A percentile compares a stretch with the other conserved stretches of the same genome.
phyloP scores from a whole-genome alignment of 2,113 vertebrate species.

The Noctilio leporinus region DNA sequence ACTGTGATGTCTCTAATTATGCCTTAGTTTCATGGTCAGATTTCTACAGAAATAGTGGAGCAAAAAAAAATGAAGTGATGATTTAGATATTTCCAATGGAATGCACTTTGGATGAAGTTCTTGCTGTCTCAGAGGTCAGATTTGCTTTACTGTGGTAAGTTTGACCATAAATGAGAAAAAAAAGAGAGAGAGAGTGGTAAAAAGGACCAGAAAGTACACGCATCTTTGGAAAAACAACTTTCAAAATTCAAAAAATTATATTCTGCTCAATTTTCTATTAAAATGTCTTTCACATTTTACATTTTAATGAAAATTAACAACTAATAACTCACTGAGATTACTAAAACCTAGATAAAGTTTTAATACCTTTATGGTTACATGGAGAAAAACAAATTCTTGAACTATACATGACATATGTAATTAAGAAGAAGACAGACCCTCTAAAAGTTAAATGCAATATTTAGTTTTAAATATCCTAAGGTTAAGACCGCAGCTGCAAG shows the following conservation, averaged over 20 bases:
- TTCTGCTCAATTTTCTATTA: background rate
- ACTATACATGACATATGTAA: background rate
- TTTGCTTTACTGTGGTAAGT: background rate
- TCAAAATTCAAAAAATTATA: background rate
- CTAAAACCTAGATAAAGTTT: background rate
- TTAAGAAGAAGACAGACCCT: slow-evolving; percentile 29
- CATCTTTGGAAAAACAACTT: background rate
- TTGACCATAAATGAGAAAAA: background rate
- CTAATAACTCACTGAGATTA: background rate
- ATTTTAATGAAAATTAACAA: background rate
- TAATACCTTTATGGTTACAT: background rate
- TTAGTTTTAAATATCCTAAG: slow-evolving; percentile 50
- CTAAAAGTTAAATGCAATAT: slow-evolving; percentile 29
- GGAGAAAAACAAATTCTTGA: background rate
- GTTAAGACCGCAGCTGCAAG: slow-evolving; percentile 30
- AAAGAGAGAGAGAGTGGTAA: background rate
- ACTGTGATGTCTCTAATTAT: background rate
- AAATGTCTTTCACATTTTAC: background rate
- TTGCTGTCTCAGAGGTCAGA: background rate
- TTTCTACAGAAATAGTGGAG: background rate
- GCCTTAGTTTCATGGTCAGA: background rate
- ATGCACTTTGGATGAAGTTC: background rate
- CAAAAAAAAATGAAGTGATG: background rate
- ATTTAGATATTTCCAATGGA: background rate
- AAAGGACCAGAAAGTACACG: background rate